These are phyloP conservation scores for Periparus ater DNA, from an alignment of 2,797 vertebrate species.

Conservation along the genomic window DNA sequence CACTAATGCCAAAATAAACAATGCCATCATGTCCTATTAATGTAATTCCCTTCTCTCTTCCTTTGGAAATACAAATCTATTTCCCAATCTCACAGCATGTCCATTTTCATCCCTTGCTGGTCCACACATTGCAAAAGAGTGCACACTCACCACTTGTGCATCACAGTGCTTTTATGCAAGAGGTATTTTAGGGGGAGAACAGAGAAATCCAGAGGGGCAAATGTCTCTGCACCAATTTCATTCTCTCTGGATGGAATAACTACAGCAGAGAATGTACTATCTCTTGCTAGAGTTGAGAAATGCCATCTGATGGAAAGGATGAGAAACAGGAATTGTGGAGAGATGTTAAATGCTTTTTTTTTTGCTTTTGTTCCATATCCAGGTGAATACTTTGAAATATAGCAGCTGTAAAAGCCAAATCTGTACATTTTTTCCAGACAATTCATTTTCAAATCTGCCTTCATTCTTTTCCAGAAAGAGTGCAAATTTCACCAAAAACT, in stretches of 20 bases:
- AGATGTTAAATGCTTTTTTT: background rate
- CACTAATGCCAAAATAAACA: background rate
- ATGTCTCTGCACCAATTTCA: background rate
- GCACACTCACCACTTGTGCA: background rate
- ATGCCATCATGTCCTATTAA: background rate
- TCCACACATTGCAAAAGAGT: background rate
- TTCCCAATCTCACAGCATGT: background rate
- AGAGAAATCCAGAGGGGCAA: background rate
- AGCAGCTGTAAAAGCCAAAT: background rate
- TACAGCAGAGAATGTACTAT: background rate
- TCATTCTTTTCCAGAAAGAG: background rate
- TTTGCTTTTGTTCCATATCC: background rate
- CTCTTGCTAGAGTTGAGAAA: background rate
- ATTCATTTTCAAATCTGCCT: background rate
- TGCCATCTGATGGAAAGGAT: background rate
- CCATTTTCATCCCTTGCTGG: background rate
- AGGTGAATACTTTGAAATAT: background rate
- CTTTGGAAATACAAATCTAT: background rate
- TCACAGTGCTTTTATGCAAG: background rate
- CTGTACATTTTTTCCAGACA: background rate
- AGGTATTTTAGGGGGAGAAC: background rate
- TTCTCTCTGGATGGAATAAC: background rate
- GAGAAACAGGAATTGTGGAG: background rate
- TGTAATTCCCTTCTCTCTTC: background rate
- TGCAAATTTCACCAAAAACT: background rate